phyloP scores from a whole-genome alignment of 2,113 vertebrate species.

The Otocyon megalotis region DNA sequence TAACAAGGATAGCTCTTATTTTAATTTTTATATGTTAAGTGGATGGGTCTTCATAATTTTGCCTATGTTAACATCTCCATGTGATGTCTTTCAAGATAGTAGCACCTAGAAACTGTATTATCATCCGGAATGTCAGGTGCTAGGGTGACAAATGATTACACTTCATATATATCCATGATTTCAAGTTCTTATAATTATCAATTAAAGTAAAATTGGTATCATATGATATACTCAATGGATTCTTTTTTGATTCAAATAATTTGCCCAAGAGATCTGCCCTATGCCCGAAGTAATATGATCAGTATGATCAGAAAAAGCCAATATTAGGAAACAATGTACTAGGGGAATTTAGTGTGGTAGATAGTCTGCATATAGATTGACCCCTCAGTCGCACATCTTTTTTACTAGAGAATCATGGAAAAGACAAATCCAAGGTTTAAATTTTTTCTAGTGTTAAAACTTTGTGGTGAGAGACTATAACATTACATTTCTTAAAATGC shows the following conservation, averaged over 20 bases:
- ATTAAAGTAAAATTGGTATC: neutral
- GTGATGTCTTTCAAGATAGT: neutral
- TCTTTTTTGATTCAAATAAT: neutral
- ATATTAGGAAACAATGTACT: neutral
- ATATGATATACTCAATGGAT: neutral
- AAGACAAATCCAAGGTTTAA: neutral
- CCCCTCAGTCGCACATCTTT: neutral
- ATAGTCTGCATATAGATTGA: neutral
- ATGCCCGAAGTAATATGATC: neutral
- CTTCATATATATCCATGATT: neutral
- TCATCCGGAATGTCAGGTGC: neutral
- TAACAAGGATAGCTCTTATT: neutral
- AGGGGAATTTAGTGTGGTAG: neutral
- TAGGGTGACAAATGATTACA: neutral
- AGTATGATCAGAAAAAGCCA: neutral
- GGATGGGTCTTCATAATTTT: neutral
- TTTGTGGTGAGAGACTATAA: neutral
- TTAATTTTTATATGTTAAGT: neutral
- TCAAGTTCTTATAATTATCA: neutral
- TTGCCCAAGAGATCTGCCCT: neutral
- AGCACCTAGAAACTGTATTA: neutral
- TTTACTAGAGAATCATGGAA: neutral
- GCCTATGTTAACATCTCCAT: neutral
- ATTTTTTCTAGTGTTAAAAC: neutral
- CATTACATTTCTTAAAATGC: neutral